Base-by-base conservation (phyloP, 2,797 vertebrate species). In the Hozukius guyotensis region DNA sequence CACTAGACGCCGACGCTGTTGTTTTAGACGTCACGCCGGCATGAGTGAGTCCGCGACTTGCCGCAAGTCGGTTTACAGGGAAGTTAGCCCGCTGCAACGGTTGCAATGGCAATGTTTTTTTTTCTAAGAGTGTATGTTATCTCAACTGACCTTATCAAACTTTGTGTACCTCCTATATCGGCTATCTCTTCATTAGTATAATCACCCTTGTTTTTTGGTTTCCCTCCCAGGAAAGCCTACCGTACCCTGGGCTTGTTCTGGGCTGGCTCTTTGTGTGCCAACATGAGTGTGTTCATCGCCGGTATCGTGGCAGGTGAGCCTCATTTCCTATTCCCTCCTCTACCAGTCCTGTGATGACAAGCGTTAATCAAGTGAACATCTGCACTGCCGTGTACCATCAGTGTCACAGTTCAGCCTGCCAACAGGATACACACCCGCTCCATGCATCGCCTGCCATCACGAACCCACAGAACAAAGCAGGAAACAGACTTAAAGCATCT, bases 261-360 rank as follows among this genome's bases (percentile, higher is more conserved):
- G 98, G 93, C 97, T 34, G 98, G 98, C 32, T 98, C 97, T 7
- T 74, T 98, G 49, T 64, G 92, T 29, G 97, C 97, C 95, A 98
- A 97, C 92, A 94, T 98, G 89, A 62, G 96, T 1, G 97, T 99
- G 65, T 98, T 98, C 88, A 94, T 98, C 52, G 88, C 92, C 0
- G 97, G 98, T 12, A 98, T 97, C 69, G 90, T 97, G 71, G 92
- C 97, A 83, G 98, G 98, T 99, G 95, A 92, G 93, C 64, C 68
- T 83, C 80, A 77, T 87, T 49, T 72, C 65, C 55, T 57, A 38
- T 73, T 64, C 57, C 59, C 36, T 53, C 36, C 59, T 82, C 67
- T 38, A 62, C 77, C 70, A 12, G 57, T 74, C 74, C 75, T 59
- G 42, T 24, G 82, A 85, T 88, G 85, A 75, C 89, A 72, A 84